Conservation (phyloP, 2,113 vertebrate genomes). For the Perca schrenkii region DNA sequence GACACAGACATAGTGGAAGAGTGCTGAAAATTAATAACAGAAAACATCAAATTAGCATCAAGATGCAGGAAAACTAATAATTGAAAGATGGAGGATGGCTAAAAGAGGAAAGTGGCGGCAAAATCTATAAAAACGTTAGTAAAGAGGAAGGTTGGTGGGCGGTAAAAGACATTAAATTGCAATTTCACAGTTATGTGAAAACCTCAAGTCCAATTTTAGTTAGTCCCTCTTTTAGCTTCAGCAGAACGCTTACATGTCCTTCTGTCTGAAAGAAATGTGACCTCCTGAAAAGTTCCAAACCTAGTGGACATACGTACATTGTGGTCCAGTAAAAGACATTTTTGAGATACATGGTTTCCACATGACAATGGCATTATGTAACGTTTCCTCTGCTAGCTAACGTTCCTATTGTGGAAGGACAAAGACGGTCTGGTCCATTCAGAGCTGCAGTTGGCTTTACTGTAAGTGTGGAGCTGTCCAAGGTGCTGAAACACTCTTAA, state of each 20-base stretch:
- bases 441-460: neutral
- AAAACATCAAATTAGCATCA: neutral
- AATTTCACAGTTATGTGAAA: neutral
- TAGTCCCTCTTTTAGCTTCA: neutral
- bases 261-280: neutral
- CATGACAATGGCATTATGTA: conserved; percentile 6
- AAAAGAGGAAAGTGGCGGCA: neutral
- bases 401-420: conserved; percentile 21
- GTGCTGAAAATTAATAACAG: neutral
- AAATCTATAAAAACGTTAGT: neutral
- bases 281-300: conserved; percentile 10
- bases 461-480: conserved; percentile 52
- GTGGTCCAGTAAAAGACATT: conserved; percentile 1
- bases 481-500: conserved; percentile 60
- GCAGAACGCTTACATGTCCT: neutral
- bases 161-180: neutral
- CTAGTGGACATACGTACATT: neutral
- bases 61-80: neutral
- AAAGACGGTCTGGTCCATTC: conserved; percentile 28
- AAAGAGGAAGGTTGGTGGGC: neutral
- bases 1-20: neutral
- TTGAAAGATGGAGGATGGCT: conserved; percentile 14
- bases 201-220: neutral
- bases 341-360: neutral
- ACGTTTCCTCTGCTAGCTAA: conserved; percentile 9